phyloP scores from a whole-genome alignment of 2,113 vertebrate genomes.

The Microcebus tavaratra region DNA sequence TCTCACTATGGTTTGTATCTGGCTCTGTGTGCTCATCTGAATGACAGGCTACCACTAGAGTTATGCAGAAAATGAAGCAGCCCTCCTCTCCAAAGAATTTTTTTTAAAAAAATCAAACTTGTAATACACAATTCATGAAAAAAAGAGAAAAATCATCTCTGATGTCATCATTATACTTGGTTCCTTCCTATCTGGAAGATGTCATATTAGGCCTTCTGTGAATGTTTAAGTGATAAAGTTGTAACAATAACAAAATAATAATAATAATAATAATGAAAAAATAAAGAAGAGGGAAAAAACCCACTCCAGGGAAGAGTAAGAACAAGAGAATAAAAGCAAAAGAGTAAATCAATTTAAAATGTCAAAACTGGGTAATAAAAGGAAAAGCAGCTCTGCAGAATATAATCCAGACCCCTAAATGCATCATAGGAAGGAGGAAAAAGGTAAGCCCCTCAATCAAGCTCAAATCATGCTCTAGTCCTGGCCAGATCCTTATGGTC shows the following conservation, averaged over 20 bases:
- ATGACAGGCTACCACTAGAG: background rate
- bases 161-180: background rate
- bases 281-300: background rate
- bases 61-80: background rate
- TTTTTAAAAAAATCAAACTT: background rate
- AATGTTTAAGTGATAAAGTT: background rate
- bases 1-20: background rate
- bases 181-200: background rate
- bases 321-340: background rate
- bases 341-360: slow-evolving; percentile 52
- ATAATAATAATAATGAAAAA: background rate
- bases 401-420: slow-evolving; percentile 48
- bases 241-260: background rate
- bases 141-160: background rate
- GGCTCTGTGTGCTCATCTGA: background rate
- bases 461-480: slow-evolving; percentile 12
- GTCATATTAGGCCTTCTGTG: background rate
- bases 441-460: slow-evolving; percentile 68
- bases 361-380: slow-evolving; percentile 56
- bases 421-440: slow-evolving; percentile 43
- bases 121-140: background rate
- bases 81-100: background rate
- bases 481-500: slow-evolving; percentile 17
- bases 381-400: slow-evolving; percentile 59
- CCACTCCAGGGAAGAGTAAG: background rate